A percentile compares a stretch with the other conserved stretches of the same genome.
Conservation (phyloP, 2,113 vertebrate genomes). For the Psittacus erithacus region DNA sequence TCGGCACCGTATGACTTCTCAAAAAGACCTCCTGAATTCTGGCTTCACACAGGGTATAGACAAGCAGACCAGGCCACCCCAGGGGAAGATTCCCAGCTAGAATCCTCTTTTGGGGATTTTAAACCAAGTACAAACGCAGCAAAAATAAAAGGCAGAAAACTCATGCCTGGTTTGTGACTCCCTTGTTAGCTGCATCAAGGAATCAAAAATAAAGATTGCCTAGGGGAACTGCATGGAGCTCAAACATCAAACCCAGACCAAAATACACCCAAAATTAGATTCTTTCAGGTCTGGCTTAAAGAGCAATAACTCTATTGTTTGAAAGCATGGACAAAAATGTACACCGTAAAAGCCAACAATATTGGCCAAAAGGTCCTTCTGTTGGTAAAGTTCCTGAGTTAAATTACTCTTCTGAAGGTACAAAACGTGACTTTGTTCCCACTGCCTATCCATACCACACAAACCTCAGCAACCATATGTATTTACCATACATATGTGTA, state of each 20-base stretch:
- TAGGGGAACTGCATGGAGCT: neutral
- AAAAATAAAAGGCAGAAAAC: neutral
- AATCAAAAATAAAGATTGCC: neutral
- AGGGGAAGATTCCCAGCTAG: neutral
- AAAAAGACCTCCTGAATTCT: neutral
- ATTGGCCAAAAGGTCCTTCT: neutral
- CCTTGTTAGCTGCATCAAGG: neutral
- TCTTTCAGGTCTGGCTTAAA: neutral
- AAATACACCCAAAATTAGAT: neutral
- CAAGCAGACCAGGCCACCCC: neutral
- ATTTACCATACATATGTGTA: neutral
- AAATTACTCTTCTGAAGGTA: neutral
- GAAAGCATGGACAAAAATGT: neutral
- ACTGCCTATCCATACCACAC: neutral
- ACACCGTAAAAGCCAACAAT: neutral
- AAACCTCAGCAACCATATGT: neutral
- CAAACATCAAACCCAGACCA: neutral
- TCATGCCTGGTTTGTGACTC: neutral
- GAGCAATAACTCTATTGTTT: neutral
- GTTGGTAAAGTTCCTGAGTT: neutral
- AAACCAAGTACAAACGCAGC: neutral
- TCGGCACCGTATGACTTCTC: accelerated
- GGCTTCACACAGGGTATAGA: neutral
- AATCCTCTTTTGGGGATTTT: neutral
- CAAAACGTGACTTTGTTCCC: neutral